Conservation (phyloP, 2,888 invertebrate genomes). For the Amiota minor region DNA sequence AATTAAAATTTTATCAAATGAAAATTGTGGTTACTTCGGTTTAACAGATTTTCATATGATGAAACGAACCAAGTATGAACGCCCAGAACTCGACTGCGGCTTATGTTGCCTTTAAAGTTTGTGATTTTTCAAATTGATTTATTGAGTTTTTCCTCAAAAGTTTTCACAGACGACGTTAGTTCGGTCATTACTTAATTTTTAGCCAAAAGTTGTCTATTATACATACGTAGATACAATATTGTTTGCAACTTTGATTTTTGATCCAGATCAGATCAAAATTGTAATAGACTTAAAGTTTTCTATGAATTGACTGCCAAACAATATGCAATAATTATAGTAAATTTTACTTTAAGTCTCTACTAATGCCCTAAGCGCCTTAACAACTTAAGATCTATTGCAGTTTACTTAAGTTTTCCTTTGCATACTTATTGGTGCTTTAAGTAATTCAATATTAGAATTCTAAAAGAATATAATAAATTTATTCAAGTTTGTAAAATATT, state of each 20-base stretch:
- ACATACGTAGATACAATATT: too few species aligned
- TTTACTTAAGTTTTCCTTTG: too few species aligned
- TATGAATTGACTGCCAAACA: neutral
- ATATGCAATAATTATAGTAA: neutral
- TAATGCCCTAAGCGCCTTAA: too few species aligned
- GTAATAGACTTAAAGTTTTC: neutral
- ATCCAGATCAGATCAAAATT: neutral
- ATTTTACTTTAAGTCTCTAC: neutral
- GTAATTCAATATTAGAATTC: too few species aligned
- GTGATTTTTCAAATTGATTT: slow-evolving; percentile 2
- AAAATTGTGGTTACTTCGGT: slow-evolving; percentile 67
- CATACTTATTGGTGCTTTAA: too few species aligned
- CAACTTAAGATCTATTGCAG: too few species aligned
- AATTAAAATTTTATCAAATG: slow-evolving; percentile 68
- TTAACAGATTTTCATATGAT: slow-evolving; percentile 50
- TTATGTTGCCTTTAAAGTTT: slow-evolving; percentile 26
- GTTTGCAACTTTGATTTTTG: too few species aligned
- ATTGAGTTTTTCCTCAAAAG: slow-evolving; percentile 6
- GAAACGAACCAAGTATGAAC: neutral
- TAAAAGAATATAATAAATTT: too few species aligned
- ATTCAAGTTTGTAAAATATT: too few species aligned
- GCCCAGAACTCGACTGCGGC: slow-evolving; percentile 39
- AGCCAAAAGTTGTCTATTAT: neutral
- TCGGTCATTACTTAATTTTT: neutral
- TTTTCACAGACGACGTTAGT: neutral